Evolutionary conservation across 2,888 invertebrate species (phyloP).

Genomic region (Euplagia quadripunctaria): DNA sequence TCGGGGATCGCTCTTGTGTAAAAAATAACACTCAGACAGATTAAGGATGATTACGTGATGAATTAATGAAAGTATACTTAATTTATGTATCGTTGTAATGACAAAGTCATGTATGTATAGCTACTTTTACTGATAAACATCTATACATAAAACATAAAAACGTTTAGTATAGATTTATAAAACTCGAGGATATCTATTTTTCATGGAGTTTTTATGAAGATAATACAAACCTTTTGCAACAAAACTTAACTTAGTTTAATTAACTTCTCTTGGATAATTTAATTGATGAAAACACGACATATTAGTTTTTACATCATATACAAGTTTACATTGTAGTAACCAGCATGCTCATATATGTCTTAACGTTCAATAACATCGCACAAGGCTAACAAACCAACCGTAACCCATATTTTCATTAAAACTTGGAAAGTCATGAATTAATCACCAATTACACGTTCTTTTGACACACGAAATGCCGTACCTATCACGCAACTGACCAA

Average conservation of each 20-base stretch:
- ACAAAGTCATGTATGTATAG: no score
- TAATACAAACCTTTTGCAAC: not conserved
- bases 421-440: slow-evolving; percentile 43
- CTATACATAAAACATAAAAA: not conserved
- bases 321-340: not conserved
- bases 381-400: not conserved
- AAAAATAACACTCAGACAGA: not conserved
- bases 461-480: slow-evolving; percentile 47
- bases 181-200: not conserved
- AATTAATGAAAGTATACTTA: no score
- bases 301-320: no score
- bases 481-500: slow-evolving; percentile 49
- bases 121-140: no score
- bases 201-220: not conserved
- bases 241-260: not conserved
- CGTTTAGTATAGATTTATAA: no score
- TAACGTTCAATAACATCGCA: not conserved
- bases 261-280: not conserved
- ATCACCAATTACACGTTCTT: slow-evolving; percentile 48
- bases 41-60: not conserved
- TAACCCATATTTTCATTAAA: slow-evolving; percentile 18
- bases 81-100: no score
- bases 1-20: no score
- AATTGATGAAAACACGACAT: no score
- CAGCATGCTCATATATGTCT: not conserved